Evolutionary conservation across 2,797 vertebrate genomes (phyloP).

Genomic region (Helarctos malayanus): DNA sequence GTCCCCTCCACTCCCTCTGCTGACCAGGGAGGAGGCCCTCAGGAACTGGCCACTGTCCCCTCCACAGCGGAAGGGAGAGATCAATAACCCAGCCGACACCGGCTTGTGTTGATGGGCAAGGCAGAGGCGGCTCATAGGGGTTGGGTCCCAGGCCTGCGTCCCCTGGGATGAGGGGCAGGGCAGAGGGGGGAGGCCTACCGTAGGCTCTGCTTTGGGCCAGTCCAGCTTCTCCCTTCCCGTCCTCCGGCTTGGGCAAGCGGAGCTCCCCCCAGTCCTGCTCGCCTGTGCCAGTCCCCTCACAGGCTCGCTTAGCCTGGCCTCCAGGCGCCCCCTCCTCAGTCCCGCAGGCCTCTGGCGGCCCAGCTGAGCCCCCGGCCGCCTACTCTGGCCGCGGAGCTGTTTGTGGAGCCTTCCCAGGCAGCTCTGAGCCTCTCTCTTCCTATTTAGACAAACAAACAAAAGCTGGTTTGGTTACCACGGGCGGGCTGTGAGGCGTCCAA

Average conservation of each 20-base stretch:
- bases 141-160: fast-evolving
- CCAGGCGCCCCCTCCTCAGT: neutral
- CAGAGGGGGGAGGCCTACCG: fast-evolving
- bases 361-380: neutral
- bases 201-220: no score
- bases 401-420: constrained; percentile 65
- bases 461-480: constrained; percentile 55
- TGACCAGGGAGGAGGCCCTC: neutral
- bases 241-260: neutral
- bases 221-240: neutral
- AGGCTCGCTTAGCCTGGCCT: neutral
- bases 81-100: neutral
- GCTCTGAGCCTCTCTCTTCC: constrained; percentile 69
- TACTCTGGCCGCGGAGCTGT: constrained; percentile 49
- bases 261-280: neutral
- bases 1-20: neutral
- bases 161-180: no score
- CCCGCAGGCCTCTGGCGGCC: neutral
- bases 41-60: fast-evolving
- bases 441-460: constrained; percentile 82
- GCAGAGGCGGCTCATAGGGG: neutral
- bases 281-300: fast-evolving
- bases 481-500: constrained; percentile 63
- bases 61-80: neutral
- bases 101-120: neutral